phyloP scores from a whole-genome alignment of 2,113 vertebrate species.

The Tauraco erythrolophus region DNA sequence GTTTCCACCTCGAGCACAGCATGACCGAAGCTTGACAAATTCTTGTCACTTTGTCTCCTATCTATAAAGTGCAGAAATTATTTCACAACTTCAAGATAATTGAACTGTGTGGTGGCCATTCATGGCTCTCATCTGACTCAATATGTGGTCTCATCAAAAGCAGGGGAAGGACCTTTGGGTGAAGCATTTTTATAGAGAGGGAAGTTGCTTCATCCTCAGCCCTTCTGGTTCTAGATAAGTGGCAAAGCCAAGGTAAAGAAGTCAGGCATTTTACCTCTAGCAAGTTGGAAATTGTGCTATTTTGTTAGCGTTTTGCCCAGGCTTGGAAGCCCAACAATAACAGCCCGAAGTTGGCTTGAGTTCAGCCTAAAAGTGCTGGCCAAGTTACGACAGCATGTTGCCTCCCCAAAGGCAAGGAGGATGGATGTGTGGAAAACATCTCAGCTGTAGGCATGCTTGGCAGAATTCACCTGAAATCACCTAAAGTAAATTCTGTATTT shows the following conservation, averaged over 20 bases:
- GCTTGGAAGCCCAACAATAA: background rate
- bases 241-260: background rate
- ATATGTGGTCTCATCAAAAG: background rate
- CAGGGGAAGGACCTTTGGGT: background rate
- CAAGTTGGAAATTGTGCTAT: background rate
- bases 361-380: background rate
- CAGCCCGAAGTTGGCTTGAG: background rate
- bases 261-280: background rate
- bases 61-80: background rate
- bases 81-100: background rate
- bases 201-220: background rate
- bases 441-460: background rate
- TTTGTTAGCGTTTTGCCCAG: background rate
- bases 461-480: background rate
- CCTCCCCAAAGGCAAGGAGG: background rate
- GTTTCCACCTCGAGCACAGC: background rate
- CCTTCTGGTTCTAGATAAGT: background rate
- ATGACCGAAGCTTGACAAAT: rapidly evolving
- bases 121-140: background rate
- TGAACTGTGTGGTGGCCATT: rapidly evolving
- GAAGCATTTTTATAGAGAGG: background rate
- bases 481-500: background rate
- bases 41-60: background rate
- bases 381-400: background rate
- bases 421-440: background rate